Evolutionary conservation across 1,140 invertebrate genomes (phyloP).

Genomic region (Lethrus apterus): DNA sequence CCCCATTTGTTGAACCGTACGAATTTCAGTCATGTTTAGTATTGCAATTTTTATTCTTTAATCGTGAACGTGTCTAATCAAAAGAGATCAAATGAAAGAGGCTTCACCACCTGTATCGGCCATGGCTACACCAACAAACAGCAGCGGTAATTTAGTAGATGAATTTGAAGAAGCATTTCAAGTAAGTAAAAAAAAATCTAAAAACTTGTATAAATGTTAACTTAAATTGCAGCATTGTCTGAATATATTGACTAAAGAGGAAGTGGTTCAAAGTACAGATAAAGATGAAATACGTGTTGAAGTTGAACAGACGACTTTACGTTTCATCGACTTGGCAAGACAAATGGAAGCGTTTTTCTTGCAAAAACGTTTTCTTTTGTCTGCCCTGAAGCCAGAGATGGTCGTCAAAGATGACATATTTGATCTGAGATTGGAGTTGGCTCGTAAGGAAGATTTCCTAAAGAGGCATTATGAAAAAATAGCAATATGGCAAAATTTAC

Average conservation of each 20-base stretch:
- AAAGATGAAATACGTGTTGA: constrained; percentile 78
- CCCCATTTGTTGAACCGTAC: too few relatives aligned
- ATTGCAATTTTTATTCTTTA: too few relatives aligned
- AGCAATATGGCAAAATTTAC: constrained; percentile 77
- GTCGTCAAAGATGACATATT: constrained; percentile 86
- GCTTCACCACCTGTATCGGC: constrained; percentile 38
- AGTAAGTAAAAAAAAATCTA: constrained; percentile 40
- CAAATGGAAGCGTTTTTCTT: constrained; percentile 93
- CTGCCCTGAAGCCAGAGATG: constrained; percentile 84
- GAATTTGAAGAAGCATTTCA: constrained; percentile 82
- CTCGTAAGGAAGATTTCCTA: constrained; percentile 79
- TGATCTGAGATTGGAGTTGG: constrained; percentile 74
- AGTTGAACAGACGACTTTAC: constrained; percentile 75
- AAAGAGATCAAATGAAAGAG: constrained; percentile 35
- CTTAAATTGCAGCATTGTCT: constrained; percentile 64
- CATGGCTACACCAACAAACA: constrained; percentile 72
- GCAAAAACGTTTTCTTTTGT: constrained; percentile 83
- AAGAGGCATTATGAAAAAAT: constrained; percentile 87
- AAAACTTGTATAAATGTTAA: not conserved
- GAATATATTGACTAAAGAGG: constrained; percentile 77
- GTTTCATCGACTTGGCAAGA: constrained; percentile 82
- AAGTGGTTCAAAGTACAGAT: constrained; percentile 62
- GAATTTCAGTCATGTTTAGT: too few relatives aligned
- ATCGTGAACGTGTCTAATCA: too few relatives aligned
- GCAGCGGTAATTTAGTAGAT: constrained; percentile 72